Conservation (phyloP, 2,888 invertebrate species). For the Arctia plantaginis region DNA sequence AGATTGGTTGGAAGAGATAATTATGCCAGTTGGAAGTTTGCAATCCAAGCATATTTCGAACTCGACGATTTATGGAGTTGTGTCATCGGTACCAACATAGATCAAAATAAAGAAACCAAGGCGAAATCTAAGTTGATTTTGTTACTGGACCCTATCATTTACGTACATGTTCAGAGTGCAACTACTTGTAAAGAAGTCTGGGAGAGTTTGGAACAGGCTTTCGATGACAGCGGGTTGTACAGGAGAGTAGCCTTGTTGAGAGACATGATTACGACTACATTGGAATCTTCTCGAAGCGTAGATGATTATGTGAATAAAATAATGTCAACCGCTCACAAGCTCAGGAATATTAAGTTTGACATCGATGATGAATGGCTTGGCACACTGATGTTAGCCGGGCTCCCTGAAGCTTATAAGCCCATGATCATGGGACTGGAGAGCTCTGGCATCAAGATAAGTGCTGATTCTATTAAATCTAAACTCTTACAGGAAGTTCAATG, state of each 20-base stretch:
- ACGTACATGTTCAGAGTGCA: conserved; percentile 3
- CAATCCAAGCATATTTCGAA: not conserved
- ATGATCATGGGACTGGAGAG: too few species aligned
- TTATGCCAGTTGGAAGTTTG: conserved; percentile 3
- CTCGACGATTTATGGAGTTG: not conserved
- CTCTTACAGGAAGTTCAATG: too few species aligned
- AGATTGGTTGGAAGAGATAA: not conserved
- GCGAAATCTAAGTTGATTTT: conserved; percentile 5
- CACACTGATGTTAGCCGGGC: too few species aligned
- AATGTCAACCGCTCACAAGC: conserved; percentile 37
- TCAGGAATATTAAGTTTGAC: too few species aligned
- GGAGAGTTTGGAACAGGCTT: conserved; percentile 1
- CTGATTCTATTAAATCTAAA: too few species aligned
- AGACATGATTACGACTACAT: not conserved
- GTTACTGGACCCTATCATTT: not conserved
- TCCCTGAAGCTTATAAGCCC: too few species aligned
- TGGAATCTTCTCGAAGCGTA: not conserved
- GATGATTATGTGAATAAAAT: conserved; percentile 35
- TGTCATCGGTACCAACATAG: not conserved
- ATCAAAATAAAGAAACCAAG: not conserved
- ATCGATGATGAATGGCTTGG: too few species aligned
- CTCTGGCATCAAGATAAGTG: too few species aligned
- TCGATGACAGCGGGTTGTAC: not conserved
- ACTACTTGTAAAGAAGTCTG: conserved; percentile 2
- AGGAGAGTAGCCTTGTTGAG: conserved; percentile 1